phyloP scores from a whole-genome alignment of 2,113 vertebrate species.

The Vidua macroura region DNA sequence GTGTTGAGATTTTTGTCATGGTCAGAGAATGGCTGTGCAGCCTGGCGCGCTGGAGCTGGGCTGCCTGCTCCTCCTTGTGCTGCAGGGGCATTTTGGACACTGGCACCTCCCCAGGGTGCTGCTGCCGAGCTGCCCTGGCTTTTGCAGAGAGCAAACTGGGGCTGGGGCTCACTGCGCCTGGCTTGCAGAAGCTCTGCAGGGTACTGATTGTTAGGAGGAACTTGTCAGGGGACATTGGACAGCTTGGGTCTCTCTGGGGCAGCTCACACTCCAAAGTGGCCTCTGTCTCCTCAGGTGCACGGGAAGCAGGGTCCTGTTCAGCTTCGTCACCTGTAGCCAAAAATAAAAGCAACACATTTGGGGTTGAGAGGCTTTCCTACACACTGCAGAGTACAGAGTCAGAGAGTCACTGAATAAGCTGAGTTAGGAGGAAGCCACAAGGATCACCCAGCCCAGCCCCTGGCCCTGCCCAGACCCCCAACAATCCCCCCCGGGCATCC shows the following conservation, averaged over 20 bases:
- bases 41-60: background rate
- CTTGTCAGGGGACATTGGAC: constrained; percentile 36
- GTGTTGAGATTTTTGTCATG: constrained; percentile 34
- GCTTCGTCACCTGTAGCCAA: constrained; percentile 3
- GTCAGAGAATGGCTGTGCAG: background rate
- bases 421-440: background rate
- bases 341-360: background rate
- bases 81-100: background rate
- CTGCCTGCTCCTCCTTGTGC: background rate
- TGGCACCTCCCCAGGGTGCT: background rate
- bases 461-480: background rate
- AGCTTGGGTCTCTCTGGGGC: constrained; percentile 30
- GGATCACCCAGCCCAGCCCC: fast-evolving
- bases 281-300: constrained; percentile 25
- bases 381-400: background rate
- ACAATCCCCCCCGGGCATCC: background rate
- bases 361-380: background rate
- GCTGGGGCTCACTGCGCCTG: constrained; percentile 30
- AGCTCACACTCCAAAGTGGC: background rate
- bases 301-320: background rate
- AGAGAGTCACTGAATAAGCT: background rate
- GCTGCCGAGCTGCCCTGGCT: constrained; percentile 56
- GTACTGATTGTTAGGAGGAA: constrained; percentile 69
- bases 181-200: constrained; percentile 47
- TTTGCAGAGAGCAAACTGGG: background rate